Evolutionary conservation across 2,113 vertebrate genomes (phyloP), one percentile per base, ranked within the genome.

Genomic region (Oceanites oceanicus): DNA sequence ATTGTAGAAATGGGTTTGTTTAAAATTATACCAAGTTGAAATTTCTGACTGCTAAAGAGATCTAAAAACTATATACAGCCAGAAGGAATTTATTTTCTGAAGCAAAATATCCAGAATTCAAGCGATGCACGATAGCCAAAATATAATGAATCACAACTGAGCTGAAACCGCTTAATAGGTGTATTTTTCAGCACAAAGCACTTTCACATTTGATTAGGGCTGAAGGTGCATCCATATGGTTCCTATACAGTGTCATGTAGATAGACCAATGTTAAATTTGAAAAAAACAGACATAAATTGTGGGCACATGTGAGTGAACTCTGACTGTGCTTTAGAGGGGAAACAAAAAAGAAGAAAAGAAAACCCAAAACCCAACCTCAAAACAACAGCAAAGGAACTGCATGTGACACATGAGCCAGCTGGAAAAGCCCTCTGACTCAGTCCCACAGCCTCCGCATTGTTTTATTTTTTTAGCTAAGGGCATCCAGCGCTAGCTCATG

Each of bases 1-100:
- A 97, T 92, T 94, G 93, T 95, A 95, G 97, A 97, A 98, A 92
- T 93, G 77, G 81, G 85, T 96, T 97, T 92, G 86, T 96, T 97
- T 96, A 92, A 97, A 94, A 96, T 96, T 95, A 56, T 80, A 96
- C 68, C 86, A 89, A 87, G 79, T 11, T 23, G 65, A 88, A 94
- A 96, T 94, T 96, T 98, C 96, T 81, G 87, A 86, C 82, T 85
- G 45, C 38, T 90, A 80, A 2, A 73, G 42, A 34, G 42, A 90
- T 70, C 47, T 91, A 56, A 79, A 97, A 87, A 13, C 55, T 59
- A 44, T 68, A 86, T 34, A 50, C 8, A 21, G n/a, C 40, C 91
- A 94, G 40, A 84, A 95, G 73, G 62, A 85, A 91, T 88, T 87
- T 66, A 91, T 92, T 95, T 95, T 79, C 86, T 68, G 21, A 79